phyloP scores from a whole-genome alignment of 1,140 invertebrate species.

The Bombus balteatus region DNA sequence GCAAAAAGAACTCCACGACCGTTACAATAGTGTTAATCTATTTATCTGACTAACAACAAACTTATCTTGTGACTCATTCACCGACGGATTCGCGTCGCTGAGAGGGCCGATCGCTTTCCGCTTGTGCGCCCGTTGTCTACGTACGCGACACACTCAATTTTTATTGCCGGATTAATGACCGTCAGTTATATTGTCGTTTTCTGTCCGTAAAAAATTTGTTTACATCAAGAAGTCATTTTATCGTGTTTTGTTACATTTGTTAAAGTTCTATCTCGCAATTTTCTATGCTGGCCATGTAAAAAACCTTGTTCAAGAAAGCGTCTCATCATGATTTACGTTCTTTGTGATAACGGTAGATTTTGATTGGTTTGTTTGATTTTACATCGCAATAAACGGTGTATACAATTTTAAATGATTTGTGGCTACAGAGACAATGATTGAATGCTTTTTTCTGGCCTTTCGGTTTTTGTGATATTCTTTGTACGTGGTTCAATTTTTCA shows the following conservation, averaged over 20 bases:
- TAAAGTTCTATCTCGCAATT: neutral
- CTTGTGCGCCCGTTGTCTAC: neutral
- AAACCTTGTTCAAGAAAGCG: neutral
- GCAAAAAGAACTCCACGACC: constrained; percentile 63
- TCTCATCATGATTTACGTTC: neutral
- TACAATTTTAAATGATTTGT: neutral
- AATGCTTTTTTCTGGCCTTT: neutral
- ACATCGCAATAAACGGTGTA: neutral
- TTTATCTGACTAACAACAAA: constrained; percentile 80
- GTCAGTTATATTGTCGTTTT: constrained; percentile 17
- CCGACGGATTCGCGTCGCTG: constrained; percentile 59
- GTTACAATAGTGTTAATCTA: constrained; percentile 79
- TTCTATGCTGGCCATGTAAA: too few species aligned
- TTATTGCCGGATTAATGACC: constrained; percentile 21
- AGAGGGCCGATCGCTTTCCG: constrained; percentile 29
- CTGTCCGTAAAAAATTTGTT: neutral
- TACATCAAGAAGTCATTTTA: neutral
- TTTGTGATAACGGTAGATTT: neutral
- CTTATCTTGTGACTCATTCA: constrained; percentile 77
- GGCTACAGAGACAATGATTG: neutral
- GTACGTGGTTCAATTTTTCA: neutral
- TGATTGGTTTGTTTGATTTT: neutral
- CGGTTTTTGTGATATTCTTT: neutral
- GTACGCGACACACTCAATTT: constrained; percentile 16
- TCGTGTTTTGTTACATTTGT: neutral